Percentiles rank a stretch among this genome's conserved stretches.
Evolutionary conservation across 2,113 vertebrate genomes (phyloP).

Genomic region (Uria aalge): DNA sequence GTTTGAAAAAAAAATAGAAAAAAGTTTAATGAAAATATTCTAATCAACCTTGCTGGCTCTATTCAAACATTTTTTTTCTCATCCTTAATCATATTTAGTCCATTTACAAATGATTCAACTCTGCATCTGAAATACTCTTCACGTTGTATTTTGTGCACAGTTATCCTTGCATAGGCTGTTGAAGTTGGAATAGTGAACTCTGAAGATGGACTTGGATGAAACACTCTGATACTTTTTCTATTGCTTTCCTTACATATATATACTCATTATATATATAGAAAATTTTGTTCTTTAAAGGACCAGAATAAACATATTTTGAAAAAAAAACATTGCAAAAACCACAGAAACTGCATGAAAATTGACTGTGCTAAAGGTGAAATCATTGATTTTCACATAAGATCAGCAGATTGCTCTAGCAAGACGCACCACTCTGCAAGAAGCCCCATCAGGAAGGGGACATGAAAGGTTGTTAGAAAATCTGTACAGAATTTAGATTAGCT

Average conservation of each 20-base stretch:
- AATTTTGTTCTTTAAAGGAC: not conserved
- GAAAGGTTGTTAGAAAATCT: slow-evolving; percentile 40
- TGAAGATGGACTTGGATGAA: not conserved
- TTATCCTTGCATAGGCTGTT: not conserved
- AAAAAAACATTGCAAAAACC: not conserved
- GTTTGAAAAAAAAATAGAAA: not conserved
- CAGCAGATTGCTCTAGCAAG: not conserved
- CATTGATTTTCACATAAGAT: not conserved
- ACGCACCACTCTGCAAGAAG: not conserved
- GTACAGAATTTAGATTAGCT: slow-evolving; percentile 66
- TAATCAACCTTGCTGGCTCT: not conserved
- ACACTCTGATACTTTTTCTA: not conserved
- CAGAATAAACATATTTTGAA: not conserved
- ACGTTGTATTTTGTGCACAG: rapidly evolving
- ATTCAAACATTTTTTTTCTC: not conserved
- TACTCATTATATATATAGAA: not conserved
- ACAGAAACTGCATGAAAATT: not conserved
- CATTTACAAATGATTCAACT: not conserved
- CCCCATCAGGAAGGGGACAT: not conserved
- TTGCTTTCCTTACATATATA: not conserved
- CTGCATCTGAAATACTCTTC: not conserved
- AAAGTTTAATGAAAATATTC: not conserved
- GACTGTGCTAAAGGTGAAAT: not conserved
- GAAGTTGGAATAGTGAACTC: not conserved
- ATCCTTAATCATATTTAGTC: not conserved